Conservation (phyloP, 2,888 invertebrate genomes). For the Unio delphinus region DNA sequence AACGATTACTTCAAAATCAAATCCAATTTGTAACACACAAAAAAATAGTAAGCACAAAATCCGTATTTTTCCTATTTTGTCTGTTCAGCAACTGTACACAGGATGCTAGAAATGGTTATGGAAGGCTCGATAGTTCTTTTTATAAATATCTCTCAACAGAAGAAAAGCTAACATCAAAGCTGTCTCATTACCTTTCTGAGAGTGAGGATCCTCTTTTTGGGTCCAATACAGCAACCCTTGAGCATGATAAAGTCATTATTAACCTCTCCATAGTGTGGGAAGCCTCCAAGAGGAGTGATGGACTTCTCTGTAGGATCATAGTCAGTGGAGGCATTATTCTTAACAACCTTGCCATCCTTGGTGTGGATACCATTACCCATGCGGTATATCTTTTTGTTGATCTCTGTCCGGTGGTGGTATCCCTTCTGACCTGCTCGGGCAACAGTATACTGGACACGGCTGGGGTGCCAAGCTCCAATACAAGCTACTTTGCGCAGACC, state of each 20-base stretch:
- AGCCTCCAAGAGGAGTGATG: constrained; percentile 99
- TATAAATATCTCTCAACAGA: neutral
- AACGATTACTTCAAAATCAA: no score
- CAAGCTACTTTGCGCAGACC: constrained; percentile 98
- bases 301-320: constrained; percentile 96
- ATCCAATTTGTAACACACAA: no score
- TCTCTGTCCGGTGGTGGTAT: constrained; percentile 99
- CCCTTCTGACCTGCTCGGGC: constrained; percentile 99
- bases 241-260: constrained; percentile 99
- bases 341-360: constrained; percentile 78
- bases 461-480: constrained; percentile 99
- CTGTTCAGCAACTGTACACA: no score
- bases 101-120: no score
- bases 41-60: no score
- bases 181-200: constrained; percentile 85
- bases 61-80: no score
- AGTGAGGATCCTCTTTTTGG: constrained; percentile 97
- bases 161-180: neutral
- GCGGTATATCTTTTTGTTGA: constrained; percentile 99
- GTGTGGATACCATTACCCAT: constrained; percentile 84
- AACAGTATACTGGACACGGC: constrained; percentile 98
- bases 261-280: constrained; percentile 99
- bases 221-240: constrained; percentile 96
- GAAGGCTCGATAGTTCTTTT: neutral
- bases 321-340: constrained; percentile 98